These are phyloP conservation scores for Psittacula cyanocephala DNA, from an alignment of 2,113 vertebrate species.

Conservation along the genomic window DNA sequence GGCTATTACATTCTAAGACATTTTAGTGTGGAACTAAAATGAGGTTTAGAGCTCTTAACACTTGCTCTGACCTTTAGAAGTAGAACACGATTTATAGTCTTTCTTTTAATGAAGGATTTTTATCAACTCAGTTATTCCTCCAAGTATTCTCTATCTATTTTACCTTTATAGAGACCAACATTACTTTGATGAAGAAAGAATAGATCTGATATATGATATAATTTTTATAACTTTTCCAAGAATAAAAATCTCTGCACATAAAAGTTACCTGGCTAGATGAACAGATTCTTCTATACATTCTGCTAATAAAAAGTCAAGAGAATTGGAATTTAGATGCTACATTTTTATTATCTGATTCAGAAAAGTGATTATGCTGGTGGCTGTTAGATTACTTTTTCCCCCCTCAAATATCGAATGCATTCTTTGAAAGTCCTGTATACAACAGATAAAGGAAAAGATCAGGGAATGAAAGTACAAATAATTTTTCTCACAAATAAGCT, in stretches of 20 bases:
- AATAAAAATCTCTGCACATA: neutral
- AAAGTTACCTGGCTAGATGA: neutral
- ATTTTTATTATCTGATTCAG: neutral
- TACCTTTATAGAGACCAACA: neutral
- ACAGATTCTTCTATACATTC: neutral
- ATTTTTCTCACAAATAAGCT: neutral
- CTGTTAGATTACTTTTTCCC: accelerated
- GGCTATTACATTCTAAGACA: neutral
- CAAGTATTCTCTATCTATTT: neutral
- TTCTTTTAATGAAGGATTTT: neutral
- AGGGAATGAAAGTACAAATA: neutral
- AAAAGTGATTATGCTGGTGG: neutral
- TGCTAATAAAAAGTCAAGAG: neutral
- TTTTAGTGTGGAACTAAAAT: neutral
- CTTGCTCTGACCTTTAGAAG: neutral
- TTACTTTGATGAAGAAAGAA: neutral
- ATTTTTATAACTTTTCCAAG: neutral
- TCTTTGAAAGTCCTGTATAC: neutral
- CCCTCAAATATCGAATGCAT: neutral
- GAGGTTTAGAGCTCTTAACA: neutral
- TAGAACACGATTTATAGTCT: neutral
- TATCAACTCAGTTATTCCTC: neutral
- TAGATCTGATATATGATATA: neutral
- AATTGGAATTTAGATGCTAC: neutral
- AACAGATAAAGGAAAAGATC: neutral